Base-by-base conservation (phyloP, 2,888 invertebrate species). In the Exocentrus adspersus region DNA sequence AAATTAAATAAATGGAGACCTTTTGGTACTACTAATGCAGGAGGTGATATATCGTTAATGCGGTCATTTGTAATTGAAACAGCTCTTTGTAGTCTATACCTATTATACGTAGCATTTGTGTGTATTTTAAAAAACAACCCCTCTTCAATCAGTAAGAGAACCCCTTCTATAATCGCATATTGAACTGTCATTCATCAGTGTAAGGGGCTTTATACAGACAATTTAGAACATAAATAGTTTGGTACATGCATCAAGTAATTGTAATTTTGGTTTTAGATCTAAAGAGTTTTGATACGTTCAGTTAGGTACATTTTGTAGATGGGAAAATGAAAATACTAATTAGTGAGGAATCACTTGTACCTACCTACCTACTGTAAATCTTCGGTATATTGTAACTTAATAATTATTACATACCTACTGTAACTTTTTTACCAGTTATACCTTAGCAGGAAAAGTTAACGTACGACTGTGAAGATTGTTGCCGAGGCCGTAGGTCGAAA, bases 101-200 rank as follows among this genome's bases (percentile, higher is more conserved):
- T 64, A 69, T 70, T 70, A 65, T 69, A 60, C 50, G 60, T 57
- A 65, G 51, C 68, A 61, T 67, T 70, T 74, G 69, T 72, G 75
- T 75, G 60, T 59, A 51, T 63, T 77, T 77, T 73, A 77, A 78
- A 77, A 78, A 78, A 76, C 75, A 74, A 72, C 78, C 78, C 77
- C 75, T 71, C 76, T 72, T 77, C 78, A 78, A 78, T 78, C 77
- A 78, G 67, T 64, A 24, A 30, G 32, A 30, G 76, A 78, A 77
- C 79, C 80, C 78, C 78, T 79, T 78, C 77, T 74, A 72, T 79
- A 78, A 80, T 78, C 80, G 79, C 77, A 77, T 77, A 80, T 79
- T 79, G 78, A 80, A 79, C 79, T 80, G 79, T 79, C 79, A 75
- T 77, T 75, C 76, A 74, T 75, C 75, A 77, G 74, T 74, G 71